Base-by-base conservation (phyloP, 2,797 vertebrate species). In the Varecia variegata region DNA sequence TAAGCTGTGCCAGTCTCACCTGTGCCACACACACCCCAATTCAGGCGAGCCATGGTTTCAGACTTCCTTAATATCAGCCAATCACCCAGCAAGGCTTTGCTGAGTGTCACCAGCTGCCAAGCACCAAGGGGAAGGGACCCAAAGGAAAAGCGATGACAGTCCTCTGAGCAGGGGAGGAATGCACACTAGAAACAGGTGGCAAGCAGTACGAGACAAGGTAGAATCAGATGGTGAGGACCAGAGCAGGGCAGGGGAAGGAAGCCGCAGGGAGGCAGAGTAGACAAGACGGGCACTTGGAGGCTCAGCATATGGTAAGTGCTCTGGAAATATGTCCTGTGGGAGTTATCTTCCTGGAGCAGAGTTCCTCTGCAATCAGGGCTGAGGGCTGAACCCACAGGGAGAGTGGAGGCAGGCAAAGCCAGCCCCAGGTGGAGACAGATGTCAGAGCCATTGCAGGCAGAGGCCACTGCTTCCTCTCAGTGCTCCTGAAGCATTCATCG, bases 181-280 rank as follows among this genome's bases (percentile, higher is more conserved):
- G 17, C 14, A 5, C 20, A 27, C 50, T n/a, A 40, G 43, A 47
- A 67, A 81, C 82, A 94, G 70, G 15, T 45, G 21, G 21, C 35
- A 71, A 54, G 40, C 43, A 13, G 35, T 4, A 32, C 18, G 23
- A 50, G 25, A 11, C 43, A 73, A 32, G 40, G 32, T 11, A 10
- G 82, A 73, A 32, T 20, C 11, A 7, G 52, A 47, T 0, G 13
- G 80, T 27, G 60, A 15, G 58, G 74, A 87, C 82, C 43, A 23
- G 62, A 2, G 0, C 25, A 30, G 38, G 54, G 15, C 45, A 70
- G 54, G 47, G 90, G 88, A 35, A 76, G 88, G 58, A 45, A 77
- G 56, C 40, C 7, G 0, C 1, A 0, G 0, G 27, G 25, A 52
- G 52, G 30, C 11, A 50, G 14, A 65, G 1, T 2, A 4, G 56